Conservation (phyloP, 2,797 vertebrate genomes). For the Oreonectes daqikongensis region DNA sequence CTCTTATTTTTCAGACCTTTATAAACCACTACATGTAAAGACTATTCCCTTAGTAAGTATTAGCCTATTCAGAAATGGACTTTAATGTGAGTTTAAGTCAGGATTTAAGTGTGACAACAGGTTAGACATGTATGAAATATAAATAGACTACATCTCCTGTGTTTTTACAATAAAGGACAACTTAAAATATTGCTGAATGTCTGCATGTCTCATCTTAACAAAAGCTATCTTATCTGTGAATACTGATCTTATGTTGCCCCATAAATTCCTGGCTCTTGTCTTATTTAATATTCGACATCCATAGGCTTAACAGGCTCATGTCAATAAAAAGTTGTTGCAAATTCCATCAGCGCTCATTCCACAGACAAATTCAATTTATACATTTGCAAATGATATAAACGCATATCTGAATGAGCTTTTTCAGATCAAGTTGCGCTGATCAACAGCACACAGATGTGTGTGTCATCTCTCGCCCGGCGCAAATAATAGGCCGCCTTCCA, state of each 20-base stretch:
- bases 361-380: conserved; percentile 32
- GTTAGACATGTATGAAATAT: too few species aligned
- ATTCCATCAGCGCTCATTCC: conserved; percentile 9
- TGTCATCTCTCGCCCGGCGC: conserved; percentile 6
- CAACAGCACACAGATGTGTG: conserved; percentile 2
- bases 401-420: conserved; percentile 33
- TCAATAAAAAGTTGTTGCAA: neutral
- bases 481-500: conserved; percentile 30
- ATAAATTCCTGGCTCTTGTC: neutral
- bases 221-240: neutral
- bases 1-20: too few species aligned
- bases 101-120: too few species aligned
- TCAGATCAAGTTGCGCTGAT: neutral
- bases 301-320: neutral
- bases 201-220: neutral
- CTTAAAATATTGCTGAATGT: too few species aligned
- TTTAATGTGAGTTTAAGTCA: too few species aligned
- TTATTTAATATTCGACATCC: conserved; percentile 19
- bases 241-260: neutral
- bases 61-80: too few species aligned
- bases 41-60: too few species aligned
- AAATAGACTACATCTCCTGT: too few species aligned
- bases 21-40: too few species aligned
- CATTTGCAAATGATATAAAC: conserved; percentile 11
- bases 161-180: too few species aligned